phyloP scores from a whole-genome alignment of 1,140 invertebrate genomes.

The Macrobrachium nipponense region DNA sequence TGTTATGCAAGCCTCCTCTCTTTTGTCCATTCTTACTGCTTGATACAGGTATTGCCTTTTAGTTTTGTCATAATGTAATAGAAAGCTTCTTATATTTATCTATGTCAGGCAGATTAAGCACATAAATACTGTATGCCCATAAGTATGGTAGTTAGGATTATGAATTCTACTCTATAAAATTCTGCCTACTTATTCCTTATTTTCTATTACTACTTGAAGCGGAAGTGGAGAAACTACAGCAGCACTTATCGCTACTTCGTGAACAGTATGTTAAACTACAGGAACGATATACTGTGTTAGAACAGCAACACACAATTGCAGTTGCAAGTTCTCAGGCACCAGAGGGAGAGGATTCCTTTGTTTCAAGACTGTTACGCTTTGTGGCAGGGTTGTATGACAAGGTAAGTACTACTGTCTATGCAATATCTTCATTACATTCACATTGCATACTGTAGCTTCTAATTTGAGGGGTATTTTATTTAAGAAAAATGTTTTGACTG shows the following conservation, averaged over 20 bases:
- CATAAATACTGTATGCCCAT: too few relatives aligned
- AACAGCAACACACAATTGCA: constrained; percentile 84
- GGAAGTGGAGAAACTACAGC: constrained; percentile 83
- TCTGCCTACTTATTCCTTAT: too few relatives aligned
- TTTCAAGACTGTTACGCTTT: constrained; percentile 81
- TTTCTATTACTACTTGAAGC: background rate
- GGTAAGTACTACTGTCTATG: constrained; percentile 66
- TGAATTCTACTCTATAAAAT: too few relatives aligned
- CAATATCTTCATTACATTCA: background rate
- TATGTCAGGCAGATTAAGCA: too few relatives aligned
- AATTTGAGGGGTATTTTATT: background rate
- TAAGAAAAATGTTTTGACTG: too few relatives aligned
- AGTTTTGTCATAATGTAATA: too few relatives aligned
- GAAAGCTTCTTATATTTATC: too few relatives aligned
- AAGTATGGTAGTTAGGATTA: too few relatives aligned
- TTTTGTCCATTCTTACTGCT: too few relatives aligned
- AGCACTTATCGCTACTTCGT: constrained; percentile 85
- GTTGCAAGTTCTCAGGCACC: constrained; percentile 74
- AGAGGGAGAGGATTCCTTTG: constrained; percentile 79
- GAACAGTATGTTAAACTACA: constrained; percentile 94
- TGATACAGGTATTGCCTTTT: too few relatives aligned
- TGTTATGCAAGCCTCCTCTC: too few relatives aligned
- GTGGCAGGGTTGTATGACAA: constrained; percentile 84
- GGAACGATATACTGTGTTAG: constrained; percentile 82
- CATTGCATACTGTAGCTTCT: background rate